Conservation (phyloP, 2,888 invertebrate species). For the Sycophila texana region DNA sequence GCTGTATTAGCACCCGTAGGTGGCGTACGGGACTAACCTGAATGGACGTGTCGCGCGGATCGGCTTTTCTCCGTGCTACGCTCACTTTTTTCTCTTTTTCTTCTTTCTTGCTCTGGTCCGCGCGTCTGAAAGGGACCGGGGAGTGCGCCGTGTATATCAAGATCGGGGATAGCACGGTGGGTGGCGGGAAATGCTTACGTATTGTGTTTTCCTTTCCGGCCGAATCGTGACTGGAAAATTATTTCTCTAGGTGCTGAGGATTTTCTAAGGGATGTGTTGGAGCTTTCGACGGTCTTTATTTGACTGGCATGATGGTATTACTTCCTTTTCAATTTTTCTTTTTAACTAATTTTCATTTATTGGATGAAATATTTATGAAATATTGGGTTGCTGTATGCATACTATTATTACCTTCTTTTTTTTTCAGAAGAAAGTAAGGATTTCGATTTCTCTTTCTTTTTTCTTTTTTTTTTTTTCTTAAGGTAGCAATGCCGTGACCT, state of each 20-base stretch:
- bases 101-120: not conserved
- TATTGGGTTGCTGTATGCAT: too few relatives aligned
- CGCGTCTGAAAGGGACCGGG: not conserved
- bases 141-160: constrained; percentile 1
- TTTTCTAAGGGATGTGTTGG: not conserved
- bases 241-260: constrained; percentile 2
- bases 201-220: constrained; percentile 33
- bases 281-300: too few relatives aligned
- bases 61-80: not conserved
- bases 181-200: constrained; percentile 11
- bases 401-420: too few relatives aligned
- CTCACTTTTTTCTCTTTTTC: not conserved
- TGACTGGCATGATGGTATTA: too few relatives aligned
- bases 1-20: constrained; percentile 33
- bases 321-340: too few relatives aligned
- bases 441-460: too few relatives aligned
- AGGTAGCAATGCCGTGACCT: too few relatives aligned
- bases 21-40: constrained; percentile 15
- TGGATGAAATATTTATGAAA: too few relatives aligned
- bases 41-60: constrained; percentile 32
- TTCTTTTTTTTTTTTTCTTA: too few relatives aligned
- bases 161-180: not conserved
- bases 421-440: too few relatives aligned
- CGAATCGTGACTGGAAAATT: constrained; percentile 49
- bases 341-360: too few relatives aligned